phyloP scores from a whole-genome alignment of 2,888 invertebrate genomes.

The Antheraea assamensis region DNA sequence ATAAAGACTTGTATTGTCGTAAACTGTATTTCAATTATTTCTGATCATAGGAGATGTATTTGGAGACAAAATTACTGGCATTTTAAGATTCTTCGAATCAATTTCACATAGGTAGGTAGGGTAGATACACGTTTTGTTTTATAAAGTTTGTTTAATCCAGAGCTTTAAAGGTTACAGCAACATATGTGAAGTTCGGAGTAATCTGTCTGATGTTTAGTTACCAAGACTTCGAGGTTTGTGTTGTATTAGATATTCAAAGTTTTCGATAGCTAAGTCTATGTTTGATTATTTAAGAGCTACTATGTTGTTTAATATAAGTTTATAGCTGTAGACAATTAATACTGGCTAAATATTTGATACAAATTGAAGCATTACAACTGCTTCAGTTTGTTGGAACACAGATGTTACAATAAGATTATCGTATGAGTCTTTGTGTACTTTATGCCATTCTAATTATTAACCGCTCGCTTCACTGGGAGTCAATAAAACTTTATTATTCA shows the following conservation, averaged over 20 bases:
- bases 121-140: not conserved
- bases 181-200: not conserved
- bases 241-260: constrained; percentile 5
- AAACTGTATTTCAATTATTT: not conserved
- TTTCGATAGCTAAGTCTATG: not conserved
- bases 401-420: too few relatives aligned
- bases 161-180: not conserved
- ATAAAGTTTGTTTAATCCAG: not conserved
- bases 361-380: not conserved
- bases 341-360: too few relatives aligned
- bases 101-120: too few relatives aligned
- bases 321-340: not conserved
- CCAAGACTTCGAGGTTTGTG: not conserved
- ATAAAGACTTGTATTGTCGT: not conserved
- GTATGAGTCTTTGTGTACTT: too few relatives aligned
- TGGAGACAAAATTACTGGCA: not conserved
- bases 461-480: too few relatives aligned
- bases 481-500: too few relatives aligned
- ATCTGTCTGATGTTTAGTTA: constrained; percentile 5
- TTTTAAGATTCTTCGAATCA: not conserved
- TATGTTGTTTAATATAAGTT: not conserved
- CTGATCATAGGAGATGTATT: too few relatives aligned
- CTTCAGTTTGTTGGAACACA: not conserved
- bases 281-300: not conserved
- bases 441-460: too few relatives aligned